These are phyloP conservation scores for Fistularia commersonii DNA, from an alignment of 2,797 vertebrate genomes.

Conservation along the genomic window DNA sequence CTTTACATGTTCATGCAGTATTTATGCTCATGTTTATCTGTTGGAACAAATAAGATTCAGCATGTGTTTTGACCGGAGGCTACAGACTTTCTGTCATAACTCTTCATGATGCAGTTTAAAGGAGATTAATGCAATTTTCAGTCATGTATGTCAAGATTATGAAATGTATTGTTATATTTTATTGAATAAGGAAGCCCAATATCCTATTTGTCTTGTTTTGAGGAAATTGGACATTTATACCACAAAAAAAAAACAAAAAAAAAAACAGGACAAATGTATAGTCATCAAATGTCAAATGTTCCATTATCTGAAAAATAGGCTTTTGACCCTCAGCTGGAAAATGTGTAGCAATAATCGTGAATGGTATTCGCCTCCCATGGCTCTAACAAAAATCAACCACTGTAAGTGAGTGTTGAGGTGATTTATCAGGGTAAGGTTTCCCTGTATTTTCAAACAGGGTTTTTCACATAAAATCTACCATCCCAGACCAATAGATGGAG, in stretches of 20 bases:
- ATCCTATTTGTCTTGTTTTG: no score
- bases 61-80: neutral
- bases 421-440: no score
- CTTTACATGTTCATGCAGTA: constrained; percentile 48
- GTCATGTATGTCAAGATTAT: no score
- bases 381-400: no score
- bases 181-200: no score
- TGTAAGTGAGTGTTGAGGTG: no score
- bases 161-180: no score
- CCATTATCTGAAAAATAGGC: constrained; percentile 4
- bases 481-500: no score
- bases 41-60: neutral
- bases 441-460: no score
- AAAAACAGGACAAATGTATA: constrained; percentile 10
- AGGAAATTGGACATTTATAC: no score
- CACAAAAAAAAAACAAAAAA: no score
- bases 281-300: constrained; percentile 18
- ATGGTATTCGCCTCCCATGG: neutral
- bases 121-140: constrained; percentile 12
- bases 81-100: constrained; percentile 9
- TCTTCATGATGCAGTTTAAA: constrained; percentile 35
- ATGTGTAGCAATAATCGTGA: constrained; percentile 32
- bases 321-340: neutral
- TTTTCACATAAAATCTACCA: no score
- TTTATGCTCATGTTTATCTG: constrained; percentile 54